Evolutionary conservation across 2,113 vertebrate species (phyloP).

Genomic region (Aegithalos caudatus): DNA sequence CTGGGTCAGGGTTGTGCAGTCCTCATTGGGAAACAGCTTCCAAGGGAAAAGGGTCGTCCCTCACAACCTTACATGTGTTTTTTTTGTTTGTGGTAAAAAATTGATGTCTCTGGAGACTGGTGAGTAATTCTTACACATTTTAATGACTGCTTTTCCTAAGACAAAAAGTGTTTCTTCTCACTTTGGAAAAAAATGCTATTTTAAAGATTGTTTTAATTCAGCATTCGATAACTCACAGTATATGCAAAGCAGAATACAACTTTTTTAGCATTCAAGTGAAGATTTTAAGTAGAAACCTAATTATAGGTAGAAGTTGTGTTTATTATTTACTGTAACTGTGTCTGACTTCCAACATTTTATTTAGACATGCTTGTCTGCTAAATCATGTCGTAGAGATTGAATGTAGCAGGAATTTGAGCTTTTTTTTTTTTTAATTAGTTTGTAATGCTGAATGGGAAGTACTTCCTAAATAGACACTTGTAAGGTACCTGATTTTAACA

Average conservation of each 20-base stretch:
- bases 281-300: neutral
- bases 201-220: neutral
- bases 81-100: slow-evolving; percentile 16
- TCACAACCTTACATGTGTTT: neutral
- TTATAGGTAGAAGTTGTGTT: neutral
- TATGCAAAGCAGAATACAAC: neutral
- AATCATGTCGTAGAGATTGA: neutral
- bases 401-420: neutral
- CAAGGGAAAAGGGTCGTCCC: slow-evolving; percentile 15
- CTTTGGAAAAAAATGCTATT: neutral
- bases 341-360: neutral
- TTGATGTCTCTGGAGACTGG: slow-evolving; percentile 43
- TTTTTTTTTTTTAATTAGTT: neutral
- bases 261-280: neutral
- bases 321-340: neutral
- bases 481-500: neutral
- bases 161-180: neutral
- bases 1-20: slow-evolving; percentile 36
- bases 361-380: neutral
- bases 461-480: neutral
- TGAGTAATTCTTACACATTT: slow-evolving; percentile 61
- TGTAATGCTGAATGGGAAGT: neutral
- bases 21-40: slow-evolving; percentile 51
- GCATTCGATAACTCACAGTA: neutral
- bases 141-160: neutral